Base-by-base conservation (phyloP, 2,797 vertebrate species). In the Phrynocephalus vlangalii region DNA sequence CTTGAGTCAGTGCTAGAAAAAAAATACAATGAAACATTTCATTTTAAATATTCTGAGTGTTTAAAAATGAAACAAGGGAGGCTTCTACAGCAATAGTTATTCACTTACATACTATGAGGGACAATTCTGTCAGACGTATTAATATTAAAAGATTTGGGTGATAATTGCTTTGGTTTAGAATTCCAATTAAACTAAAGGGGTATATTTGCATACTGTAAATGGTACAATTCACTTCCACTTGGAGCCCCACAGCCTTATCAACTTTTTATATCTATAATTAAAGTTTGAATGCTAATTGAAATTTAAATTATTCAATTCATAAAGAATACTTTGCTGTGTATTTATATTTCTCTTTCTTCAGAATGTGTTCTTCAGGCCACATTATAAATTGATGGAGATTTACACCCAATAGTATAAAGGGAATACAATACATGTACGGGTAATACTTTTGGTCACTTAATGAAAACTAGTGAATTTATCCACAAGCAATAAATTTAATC, bases 121-220 rank as follows among this genome's bases (percentile, higher is more conserved):
- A 93, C 94, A 96, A 90, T 92, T 96, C 89, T 89, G 85, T 88
- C 90, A 89, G 93, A 73, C 87, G 94, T 88, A 95, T 95, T 96
- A 96, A 95, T 96, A 96, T 91, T 89, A 93, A 95, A 95, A 93
- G 87, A 95, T 95, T 93, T 94, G n/a, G 88, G 94, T 95, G 93
- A 94, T 96, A 95, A 96, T 94, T 95, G 93, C 95, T 95, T 95
- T 95, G 95, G 94, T 94, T 96, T 96, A 94, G 94, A 95, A 95
- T 91, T 93, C 93, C 96, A 96, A 96, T 97, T 97, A 96, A 96
- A 90, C 91, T 96, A 96, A 96, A 92, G 96, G 92, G 93, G 33
- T 93, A 76, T 56, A 97, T 97, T 96, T 97, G 94, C 95, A 96
- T 96, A 95, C 75, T 96, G 94, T 96, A 96, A 96, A 96, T 94